A percentile compares a stretch with the other conserved stretches of the same genome.
Conservation (phyloP, 2,113 vertebrate species). For the Enhydra lutris region DNA sequence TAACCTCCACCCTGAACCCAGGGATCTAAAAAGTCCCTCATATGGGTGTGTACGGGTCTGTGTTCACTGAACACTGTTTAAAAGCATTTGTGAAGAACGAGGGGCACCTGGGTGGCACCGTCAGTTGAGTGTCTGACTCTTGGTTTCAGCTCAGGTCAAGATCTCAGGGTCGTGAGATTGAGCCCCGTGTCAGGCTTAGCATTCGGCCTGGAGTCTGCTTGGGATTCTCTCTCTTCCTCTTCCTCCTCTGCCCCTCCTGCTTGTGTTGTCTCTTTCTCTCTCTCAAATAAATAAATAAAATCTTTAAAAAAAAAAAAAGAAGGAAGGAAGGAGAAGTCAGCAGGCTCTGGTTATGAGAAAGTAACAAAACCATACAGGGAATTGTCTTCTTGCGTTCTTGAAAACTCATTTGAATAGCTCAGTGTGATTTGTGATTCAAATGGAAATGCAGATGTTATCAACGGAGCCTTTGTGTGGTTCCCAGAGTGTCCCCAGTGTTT, state of each 20-base stretch:
- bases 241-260: not conserved
- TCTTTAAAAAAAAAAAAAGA: not conserved
- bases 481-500: not conserved
- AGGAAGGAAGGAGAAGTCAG: not conserved
- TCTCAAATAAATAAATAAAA: not conserved
- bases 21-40: not conserved
- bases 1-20: not conserved
- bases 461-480: not conserved
- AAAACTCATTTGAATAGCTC: not conserved
- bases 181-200: not conserved
- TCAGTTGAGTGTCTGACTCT: not conserved
- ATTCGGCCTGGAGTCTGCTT: not conserved
- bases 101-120: not conserved
- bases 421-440: not conserved
- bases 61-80: not conserved
- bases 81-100: not conserved
- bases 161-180: not conserved
- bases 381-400: not conserved
- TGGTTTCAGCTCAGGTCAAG: not conserved
- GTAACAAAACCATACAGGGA: not conserved
- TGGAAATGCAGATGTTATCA: not conserved
- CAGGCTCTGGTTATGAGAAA: not conserved
- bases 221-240: not conserved
- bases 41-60: accelerated
- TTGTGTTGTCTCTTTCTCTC: not conserved